Evolutionary conservation across 2,113 vertebrate genomes (phyloP), one percentile per base, ranked within the genome.

Genomic region (Amphiprion ocellaris): DNA sequence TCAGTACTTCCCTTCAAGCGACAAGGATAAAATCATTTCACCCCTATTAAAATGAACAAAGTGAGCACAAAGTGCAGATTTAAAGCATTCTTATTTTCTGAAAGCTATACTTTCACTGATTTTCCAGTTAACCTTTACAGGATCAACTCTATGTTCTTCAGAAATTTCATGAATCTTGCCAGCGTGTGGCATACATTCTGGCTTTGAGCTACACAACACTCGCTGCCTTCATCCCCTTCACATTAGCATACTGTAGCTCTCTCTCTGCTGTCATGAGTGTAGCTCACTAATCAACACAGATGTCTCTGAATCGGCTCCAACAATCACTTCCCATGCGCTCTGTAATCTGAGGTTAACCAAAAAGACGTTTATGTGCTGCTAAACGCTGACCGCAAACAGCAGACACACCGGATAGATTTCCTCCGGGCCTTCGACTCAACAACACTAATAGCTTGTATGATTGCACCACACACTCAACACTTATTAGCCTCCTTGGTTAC

Each of bases 341-440:
- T 82, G 84, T 85, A 89, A 87, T 91, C 85, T 88, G 87, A 91
- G 90, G 91, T 92, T 91, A 92, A 91, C 89, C 85, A 46, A 77
- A 69, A 59, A 79, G 68, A 89, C 21, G 49, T 70, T 78, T 74
- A 80, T 46, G 24, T 62, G 68, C 77, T 49, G 49, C 76, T 81
- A 77, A 74, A 75, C 62, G 55, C 62, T 21, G 30, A 80, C 74
- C 67, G 53, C 79, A 56, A 53, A 53, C 17, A 70, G 50, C 69
- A 65, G 61, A 76, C 55, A 10, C 80, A 62, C 54, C n/a, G 30
- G 59, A 56, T 17, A 49, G 84, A 61, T 64, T 53, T 81, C 79
- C 84, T 81, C 62, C 11, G 53, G 79, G 73, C 41, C 71, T 53
- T 23, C 10, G 24, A 55, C 55, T 71, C 75, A 52, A 60, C 77